A percentile compares a stretch with the other conserved stretches of the same genome.
phyloP scores from a whole-genome alignment of 2,113 vertebrate genomes.

The Eptesicus fuscus region DNA sequence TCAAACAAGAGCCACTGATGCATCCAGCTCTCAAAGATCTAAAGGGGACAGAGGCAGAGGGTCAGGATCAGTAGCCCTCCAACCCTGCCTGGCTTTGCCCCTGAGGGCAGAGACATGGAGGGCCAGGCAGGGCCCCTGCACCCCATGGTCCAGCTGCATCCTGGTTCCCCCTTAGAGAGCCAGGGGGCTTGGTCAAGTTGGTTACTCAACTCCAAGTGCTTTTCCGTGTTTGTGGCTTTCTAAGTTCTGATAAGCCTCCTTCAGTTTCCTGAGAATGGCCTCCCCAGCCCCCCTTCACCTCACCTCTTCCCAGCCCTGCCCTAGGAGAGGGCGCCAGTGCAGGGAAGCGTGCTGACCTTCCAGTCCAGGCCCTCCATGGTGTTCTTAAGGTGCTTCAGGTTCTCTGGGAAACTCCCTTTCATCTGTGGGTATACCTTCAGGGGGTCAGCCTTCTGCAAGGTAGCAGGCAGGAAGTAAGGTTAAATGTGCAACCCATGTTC shows the following conservation, averaged over 20 bases:
- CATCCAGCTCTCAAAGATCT: conserved; percentile 91
- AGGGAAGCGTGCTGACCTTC: conserved; percentile 80
- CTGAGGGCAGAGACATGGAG: neutral
- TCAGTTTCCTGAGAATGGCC: neutral
- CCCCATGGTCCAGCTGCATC: neutral
- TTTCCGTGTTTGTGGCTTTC: neutral
- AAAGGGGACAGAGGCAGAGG: neutral
- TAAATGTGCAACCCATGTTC: neutral
- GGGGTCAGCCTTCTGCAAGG: conserved; percentile 77
- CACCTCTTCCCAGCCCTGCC: neutral
- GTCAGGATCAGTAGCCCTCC: neutral
- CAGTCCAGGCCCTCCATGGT: conserved; percentile 77
- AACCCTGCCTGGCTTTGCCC: neutral
- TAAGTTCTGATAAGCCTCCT: no score
- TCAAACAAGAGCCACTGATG: conserved; percentile 91
- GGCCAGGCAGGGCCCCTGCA: neutral
- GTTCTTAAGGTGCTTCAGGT: conserved; percentile 82
- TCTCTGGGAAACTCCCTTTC: conserved; percentile 82
- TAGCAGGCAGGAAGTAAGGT: neutral
- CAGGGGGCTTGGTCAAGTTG: neutral
- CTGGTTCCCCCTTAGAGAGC: neutral
- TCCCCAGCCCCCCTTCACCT: neutral
- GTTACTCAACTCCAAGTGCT: neutral
- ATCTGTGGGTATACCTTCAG: conserved; percentile 81
- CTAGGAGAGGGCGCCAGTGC: accelerated